Evolutionary conservation across 2,113 vertebrate genomes (phyloP), one percentile per base, ranked within the genome.

Genomic region (Pelobates fuscus): DNA sequence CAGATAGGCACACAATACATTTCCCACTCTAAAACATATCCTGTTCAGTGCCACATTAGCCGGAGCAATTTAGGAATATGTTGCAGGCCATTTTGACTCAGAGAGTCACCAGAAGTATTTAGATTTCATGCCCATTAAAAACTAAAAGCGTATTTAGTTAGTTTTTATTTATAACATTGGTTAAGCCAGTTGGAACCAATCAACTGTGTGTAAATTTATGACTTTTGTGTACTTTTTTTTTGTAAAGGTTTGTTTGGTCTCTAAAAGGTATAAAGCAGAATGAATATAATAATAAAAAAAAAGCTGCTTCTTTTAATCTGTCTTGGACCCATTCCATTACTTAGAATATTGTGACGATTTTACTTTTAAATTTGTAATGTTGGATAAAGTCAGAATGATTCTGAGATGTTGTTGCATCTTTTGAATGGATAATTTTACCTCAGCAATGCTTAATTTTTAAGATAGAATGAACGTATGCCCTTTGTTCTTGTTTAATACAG

Each of bases 391-490:
- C 81, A 78, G 77, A 78, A 58, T 0, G 59, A 63, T 68, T 80
- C 77, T 81, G 72, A 71, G 60, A 83, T 71, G 44, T 62, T 82
- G 78, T 81, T 83, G 80, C 73, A 79, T 81, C 80, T 67, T 78
- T 78, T 80, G 46, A 83, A 85, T 86, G 85, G 46, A 79, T 74
- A 70, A 76, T 57, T 76, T 74, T 76, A 86, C 85, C 85, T 88
- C 86, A 86, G 72, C 80, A 78, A 86, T 80, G 37, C 75, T 82
- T 77, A 78, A 74, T 41, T 75, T 65, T 77, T 32, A 58, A 79
- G 0, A 80, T 77, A 82, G 79, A 66, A 77, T 0, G 0, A 81
- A 74, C 46, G 62, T 21, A 71, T 44, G 59, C 3, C 37, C 83
- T 83, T 80, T 84, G 78, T 84, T 83, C 78, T 70, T 77, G 81